A percentile compares a stretch with the other conserved stretches of the same genome.
Evolutionary conservation across 2,113 vertebrate genomes (phyloP).

Genomic region (Columba janthina): DNA sequence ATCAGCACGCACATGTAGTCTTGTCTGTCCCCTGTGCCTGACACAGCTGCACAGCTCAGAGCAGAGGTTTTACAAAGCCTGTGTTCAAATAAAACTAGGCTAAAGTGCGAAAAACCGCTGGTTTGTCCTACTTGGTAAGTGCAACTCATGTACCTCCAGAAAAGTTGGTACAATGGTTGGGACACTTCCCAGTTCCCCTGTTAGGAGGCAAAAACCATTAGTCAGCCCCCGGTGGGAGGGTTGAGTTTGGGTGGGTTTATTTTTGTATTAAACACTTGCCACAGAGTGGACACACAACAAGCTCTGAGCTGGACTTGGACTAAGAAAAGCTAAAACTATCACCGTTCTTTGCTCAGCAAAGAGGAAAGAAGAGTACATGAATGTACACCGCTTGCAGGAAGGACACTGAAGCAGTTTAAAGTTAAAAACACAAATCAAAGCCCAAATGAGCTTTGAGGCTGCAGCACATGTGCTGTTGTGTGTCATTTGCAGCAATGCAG

Average conservation of each 20-base stretch:
- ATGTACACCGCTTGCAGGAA: background rate
- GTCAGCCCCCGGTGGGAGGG: background rate
- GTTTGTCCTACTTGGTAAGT: background rate
- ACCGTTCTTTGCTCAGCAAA: background rate
- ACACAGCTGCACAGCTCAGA: background rate
- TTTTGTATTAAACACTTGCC: no score
- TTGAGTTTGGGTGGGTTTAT: background rate
- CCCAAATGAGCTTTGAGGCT: background rate
- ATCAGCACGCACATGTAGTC: accelerated
- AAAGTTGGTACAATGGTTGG: background rate
- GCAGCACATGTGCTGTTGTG: background rate
- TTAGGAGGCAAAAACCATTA: background rate
- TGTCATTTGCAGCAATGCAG: background rate
- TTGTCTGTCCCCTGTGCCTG: accelerated
- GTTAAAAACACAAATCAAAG: conserved; percentile 14
- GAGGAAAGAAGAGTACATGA: background rate
- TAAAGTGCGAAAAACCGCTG: background rate
- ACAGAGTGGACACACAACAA: accelerated
- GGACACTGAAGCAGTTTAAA: background rate
- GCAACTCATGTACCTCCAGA: background rate
- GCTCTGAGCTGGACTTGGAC: background rate
- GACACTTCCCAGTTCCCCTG: background rate
- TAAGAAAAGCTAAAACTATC: background rate
- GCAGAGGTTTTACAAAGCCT: background rate
- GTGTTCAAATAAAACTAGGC: background rate